These are phyloP conservation scores for Muraenolepis orangiensis DNA, from an alignment of 2,797 vertebrate genomes.

Conservation along the genomic window DNA sequence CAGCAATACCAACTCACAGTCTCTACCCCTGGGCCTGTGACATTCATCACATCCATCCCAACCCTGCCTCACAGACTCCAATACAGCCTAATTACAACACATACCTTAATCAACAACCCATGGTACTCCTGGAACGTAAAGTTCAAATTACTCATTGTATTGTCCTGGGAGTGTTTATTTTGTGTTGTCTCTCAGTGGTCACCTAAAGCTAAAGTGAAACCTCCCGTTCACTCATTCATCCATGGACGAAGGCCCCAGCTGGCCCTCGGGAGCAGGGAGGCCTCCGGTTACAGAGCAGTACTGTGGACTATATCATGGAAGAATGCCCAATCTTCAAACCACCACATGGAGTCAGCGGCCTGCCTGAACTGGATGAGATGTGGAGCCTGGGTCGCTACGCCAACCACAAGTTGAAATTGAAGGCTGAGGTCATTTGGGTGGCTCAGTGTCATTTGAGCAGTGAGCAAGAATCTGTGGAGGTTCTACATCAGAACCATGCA, in stretches of 20 bases:
- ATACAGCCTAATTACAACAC: not conserved
- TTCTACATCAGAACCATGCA: conserved; percentile 28
- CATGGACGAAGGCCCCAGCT: too few species aligned
- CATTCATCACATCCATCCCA: conserved; percentile 19
- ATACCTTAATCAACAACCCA: not conserved
- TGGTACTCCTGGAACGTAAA: not conserved
- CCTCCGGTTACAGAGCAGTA: too few species aligned
- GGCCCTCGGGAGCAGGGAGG: too few species aligned
- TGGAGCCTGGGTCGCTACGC: too few species aligned
- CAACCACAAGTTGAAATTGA: too few species aligned
- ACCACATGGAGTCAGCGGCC: too few species aligned
- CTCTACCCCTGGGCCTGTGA: not conserved
- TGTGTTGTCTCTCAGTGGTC: not conserved
- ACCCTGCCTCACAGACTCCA: not conserved
- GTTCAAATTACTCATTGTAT: not conserved
- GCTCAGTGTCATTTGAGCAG: conserved; percentile 34
- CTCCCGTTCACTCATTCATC: too few species aligned
- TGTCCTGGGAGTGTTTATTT: not conserved
- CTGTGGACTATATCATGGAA: too few species aligned
- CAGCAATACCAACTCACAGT: conserved; percentile 12
- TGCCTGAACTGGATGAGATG: too few species aligned
- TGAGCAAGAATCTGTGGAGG: conserved; percentile 31
- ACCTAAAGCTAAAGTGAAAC: too few species aligned
- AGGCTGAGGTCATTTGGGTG: not conserved
- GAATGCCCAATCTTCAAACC: too few species aligned